These are phyloP conservation scores for Carterocephalus palaemon DNA, from an alignment of 2,888 invertebrate species.

Conservation along the genomic window DNA sequence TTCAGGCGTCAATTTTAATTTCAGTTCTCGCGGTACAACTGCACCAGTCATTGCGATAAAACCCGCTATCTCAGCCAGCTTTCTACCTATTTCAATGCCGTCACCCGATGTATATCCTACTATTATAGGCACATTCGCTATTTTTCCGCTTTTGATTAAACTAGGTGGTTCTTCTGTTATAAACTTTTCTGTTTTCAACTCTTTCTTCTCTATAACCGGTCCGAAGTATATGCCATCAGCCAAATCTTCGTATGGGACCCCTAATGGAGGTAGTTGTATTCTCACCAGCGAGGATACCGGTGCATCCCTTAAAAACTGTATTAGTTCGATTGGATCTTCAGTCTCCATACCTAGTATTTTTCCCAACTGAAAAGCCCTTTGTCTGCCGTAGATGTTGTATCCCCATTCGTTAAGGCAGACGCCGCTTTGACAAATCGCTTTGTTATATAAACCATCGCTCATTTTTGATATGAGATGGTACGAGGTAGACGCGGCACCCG, in stretches of 20 bases:
- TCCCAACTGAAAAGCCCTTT: conserved; percentile 66
- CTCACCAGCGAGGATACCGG: conserved; percentile 55
- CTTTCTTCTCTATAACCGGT: conserved; percentile 63
- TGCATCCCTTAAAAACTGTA: conserved; percentile 51
- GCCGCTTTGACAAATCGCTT: conserved; percentile 75
- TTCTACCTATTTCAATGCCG: conserved; percentile 64
- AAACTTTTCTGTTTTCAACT: conserved; percentile 52
- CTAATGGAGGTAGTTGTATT: conserved; percentile 53
- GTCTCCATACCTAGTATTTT: conserved; percentile 63
- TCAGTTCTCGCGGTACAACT: conserved; percentile 65
- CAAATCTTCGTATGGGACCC: conserved; percentile 47
- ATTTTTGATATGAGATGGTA: conserved; percentile 64
- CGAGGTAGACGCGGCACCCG: conserved; percentile 62
- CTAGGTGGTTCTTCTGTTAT: conserved; percentile 49
- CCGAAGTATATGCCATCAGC: conserved; percentile 59
- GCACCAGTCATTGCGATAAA: conserved; percentile 46
- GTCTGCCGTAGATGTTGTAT: conserved; percentile 52
- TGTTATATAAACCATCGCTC: conserved; percentile 64
- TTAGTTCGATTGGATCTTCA: conserved; percentile 53
- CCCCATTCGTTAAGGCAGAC: conserved; percentile 69
- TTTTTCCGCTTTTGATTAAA: conserved; percentile 47
- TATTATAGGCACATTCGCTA: conserved; percentile 60
- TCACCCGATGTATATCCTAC: conserved; percentile 67
- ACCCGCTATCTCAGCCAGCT: conserved; percentile 41
- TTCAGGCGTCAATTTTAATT: conserved; percentile 48